Conservation (phyloP, 2,797 vertebrate species). For the Cyclura pinguis region DNA sequence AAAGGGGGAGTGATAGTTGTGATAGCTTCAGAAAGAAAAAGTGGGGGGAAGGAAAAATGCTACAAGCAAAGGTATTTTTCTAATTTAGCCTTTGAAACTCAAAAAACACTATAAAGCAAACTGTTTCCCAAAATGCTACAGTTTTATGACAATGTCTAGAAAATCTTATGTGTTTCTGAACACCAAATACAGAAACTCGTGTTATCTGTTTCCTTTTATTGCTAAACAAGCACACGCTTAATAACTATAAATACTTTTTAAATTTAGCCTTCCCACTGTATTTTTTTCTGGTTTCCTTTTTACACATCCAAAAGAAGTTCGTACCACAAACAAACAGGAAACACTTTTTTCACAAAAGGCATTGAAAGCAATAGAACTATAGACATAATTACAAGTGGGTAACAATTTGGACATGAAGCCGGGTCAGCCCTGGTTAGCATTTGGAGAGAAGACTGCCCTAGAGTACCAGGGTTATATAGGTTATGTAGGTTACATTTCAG, state of each 20-base stretch:
- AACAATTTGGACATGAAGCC: too few relatives aligned
- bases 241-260: not conserved
- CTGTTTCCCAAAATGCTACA: conserved; percentile 18
- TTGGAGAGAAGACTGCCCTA: too few relatives aligned
- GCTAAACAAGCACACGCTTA: conserved; percentile 7
- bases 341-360: not conserved
- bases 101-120: conserved; percentile 35
- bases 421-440: too few relatives aligned
- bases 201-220: not conserved
- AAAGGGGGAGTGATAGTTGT: conserved; percentile 51
- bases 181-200: not conserved
- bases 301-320: not conserved
- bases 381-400: too few relatives aligned
- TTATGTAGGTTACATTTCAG: too few relatives aligned
- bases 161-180: conserved; percentile 31
- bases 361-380: not conserved
- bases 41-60: conserved; percentile 33
- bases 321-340: not conserved
- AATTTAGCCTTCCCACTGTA: not conserved
- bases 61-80: conserved; percentile 51
- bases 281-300: not conserved
- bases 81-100: conserved; percentile 31
- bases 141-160: conserved; percentile 7
- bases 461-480: too few relatives aligned
- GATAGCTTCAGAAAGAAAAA: conserved; percentile 49